These are phyloP conservation scores for Linnaemya tessellans DNA, from an alignment of 2,888 invertebrate genomes.

Conservation along the genomic window DNA sequence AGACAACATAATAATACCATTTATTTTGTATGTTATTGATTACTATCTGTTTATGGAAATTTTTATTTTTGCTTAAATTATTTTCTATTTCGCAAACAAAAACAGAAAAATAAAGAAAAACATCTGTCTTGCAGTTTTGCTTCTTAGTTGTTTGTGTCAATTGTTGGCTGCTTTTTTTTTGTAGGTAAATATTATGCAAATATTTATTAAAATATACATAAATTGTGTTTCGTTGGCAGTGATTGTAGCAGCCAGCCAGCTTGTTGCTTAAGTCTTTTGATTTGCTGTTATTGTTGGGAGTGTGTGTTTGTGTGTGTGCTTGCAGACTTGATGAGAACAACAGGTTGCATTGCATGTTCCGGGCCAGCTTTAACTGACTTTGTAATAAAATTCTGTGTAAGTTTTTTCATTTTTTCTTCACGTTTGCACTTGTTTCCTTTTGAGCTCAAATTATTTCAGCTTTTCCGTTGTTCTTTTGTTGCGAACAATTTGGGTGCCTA, in stretches of 20 bases:
- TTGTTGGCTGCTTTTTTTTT: not conserved
- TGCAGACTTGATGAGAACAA: constrained; percentile 28
- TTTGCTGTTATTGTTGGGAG: not conserved
- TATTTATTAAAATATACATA: constrained; percentile 15
- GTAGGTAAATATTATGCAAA: constrained; percentile 39
- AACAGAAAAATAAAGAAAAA: too few species aligned
- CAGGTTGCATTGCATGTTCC: constrained; percentile 50
- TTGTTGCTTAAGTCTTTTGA: constrained; percentile 61
- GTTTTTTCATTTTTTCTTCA: not conserved
- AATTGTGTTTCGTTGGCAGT: constrained; percentile 14
- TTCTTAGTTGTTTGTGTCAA: constrained; percentile 27
- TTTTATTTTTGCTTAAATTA: not conserved
- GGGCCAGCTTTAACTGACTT: constrained; percentile 16
- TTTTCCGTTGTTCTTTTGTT: constrained; percentile 53
- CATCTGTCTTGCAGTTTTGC: constrained; percentile 12
- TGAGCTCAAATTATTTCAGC: constrained; percentile 40
- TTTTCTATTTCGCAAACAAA: not conserved
- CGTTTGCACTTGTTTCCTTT: constrained; percentile 57
- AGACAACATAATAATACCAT: not conserved
- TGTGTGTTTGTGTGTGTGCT: not conserved
- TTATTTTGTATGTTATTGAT: not conserved
- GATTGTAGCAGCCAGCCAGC: not conserved
- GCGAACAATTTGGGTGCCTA: constrained; percentile 35
- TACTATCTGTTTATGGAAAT: not conserved
- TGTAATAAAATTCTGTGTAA: constrained; percentile 34